Base-by-base conservation (phyloP, 2,113 vertebrate genomes). In the Casuarius casuarius region DNA sequence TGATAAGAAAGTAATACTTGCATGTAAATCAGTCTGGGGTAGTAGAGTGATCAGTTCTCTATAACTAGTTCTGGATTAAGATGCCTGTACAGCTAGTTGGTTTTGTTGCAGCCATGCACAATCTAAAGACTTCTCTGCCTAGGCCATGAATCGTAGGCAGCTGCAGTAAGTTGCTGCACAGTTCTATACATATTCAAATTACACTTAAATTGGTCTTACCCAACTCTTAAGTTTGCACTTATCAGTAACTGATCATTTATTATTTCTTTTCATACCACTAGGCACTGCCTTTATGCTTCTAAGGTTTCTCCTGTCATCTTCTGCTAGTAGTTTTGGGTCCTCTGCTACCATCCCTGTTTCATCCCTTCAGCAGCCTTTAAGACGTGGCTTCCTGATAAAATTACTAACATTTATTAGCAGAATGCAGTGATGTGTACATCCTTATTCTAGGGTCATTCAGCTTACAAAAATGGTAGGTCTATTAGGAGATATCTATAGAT, bases 261-360 rank as follows among this genome's bases (percentile, higher is more conserved):
- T 48, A 84, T 72, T 65, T 51, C 6, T 38, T 26, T 28, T 82
- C 23, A 48, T 89, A 78, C 7, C 29, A 23, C 73, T 84, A 73
- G 25, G 35, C 10, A 12, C 76, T 46, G 29, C 66, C 29, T 85
- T 81, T n/a, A 66, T 63, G 21, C 23, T 84, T 89, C 73, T 48
- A 33, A 67, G 16, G 12, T 71, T 77, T 81, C 44, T 84, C 8
- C 17, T 65, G 6, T 46, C 56, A 0, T 61, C 48, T 72, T 67
- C 13, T 87, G 7, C 46, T 74, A 26, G 31, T 89, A 6, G 17
- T 70, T 92, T 51, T 66, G 17, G 48, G 14, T 73, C 26, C 17
- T 76, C 75, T 48, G 16, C 62, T 77, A 38, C 1, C 44, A 35
- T 21, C 75, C 1, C 0, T 78, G 0, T 0, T 48, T 48, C 68